Evolutionary conservation across 2,797 vertebrate genomes (phyloP), one percentile per base, ranked within the genome.

Genomic region (Darevskia mixta): DNA sequence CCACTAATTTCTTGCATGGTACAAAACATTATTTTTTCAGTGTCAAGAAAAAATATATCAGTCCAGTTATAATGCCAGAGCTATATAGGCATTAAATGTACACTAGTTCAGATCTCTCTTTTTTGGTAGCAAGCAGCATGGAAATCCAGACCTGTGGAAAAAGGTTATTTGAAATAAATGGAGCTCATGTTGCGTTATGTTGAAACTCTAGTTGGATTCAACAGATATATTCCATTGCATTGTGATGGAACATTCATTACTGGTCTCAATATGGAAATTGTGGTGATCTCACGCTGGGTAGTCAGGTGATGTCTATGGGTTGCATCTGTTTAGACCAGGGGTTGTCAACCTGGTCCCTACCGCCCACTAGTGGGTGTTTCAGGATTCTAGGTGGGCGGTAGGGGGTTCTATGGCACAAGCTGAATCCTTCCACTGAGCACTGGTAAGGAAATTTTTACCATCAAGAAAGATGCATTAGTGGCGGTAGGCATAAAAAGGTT

Each of bases 21-120:
- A 55, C 7, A 0, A 81, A 88, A 86, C 71, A 49, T 2, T 27
- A 18, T 91, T 91, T 93, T 85, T 84, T 78, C 15, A 88, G 89
- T 89, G 90, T 80, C 35, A 85, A 55, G 17, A 17, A 87, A 86
- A 45, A 45, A 8, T 88, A 79, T 35, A 38, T 67, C 1, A 81
- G 6, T 79, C n/a, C 38, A 80, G 8, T 1, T 20, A 18, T 86
- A 84, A 71, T 18, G 88, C 29, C 8, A 75, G 13, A 86, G 85
- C 73, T 83, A 67, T 45, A 25, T 41, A 10, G 8, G 25, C 49
- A 29, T 80, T 25, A 15, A 3, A 45, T 49, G 9, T 69, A 82
- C 82, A 15, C 49, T 55, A 55, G 49, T 29, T 77, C 64, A 69
- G 29, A 7, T 82, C 49, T 55, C 11, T 55, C 49, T 18, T 75